Evolutionary conservation across 2,888 invertebrate species (phyloP).

Genomic region (Pseudococcus longispinus): DNA sequence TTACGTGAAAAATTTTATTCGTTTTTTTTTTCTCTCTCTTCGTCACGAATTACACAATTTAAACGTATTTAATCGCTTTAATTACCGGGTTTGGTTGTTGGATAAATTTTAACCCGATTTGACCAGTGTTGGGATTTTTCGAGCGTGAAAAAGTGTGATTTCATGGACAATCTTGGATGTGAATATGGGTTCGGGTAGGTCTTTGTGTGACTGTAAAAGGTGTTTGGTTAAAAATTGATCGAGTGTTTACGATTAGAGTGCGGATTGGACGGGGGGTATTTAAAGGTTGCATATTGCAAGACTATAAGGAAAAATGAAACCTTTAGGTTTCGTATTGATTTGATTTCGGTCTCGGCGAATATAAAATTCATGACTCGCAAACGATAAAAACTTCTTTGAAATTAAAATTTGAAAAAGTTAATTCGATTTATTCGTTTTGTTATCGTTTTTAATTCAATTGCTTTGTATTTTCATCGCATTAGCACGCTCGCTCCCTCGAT

Average conservation of each 20-base stretch:
- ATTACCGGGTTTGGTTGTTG: not conserved
- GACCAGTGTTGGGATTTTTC: not conserved
- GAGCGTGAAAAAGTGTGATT: not conserved
- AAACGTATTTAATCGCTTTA: slow-evolving; percentile 1
- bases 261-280: not conserved
- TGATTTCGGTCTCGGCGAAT: too few species aligned
- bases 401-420: not conserved
- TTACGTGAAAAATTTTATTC: not conserved
- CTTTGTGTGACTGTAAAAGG: not conserved
- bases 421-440: not conserved
- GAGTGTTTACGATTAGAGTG: not conserved
- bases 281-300: too few species aligned
- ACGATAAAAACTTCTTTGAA: too few species aligned
- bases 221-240: not conserved
- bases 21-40: not conserved
- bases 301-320: too few species aligned
- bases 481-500: too few species aligned
- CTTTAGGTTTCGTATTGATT: too few species aligned
- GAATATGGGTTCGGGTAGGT: not conserved
- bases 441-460: too few species aligned
- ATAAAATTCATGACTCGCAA: too few species aligned
- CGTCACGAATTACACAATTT: not conserved
- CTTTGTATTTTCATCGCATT: not conserved
- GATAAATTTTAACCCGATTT: not conserved
- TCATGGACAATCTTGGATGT: not conserved